Base-by-base conservation (phyloP, 2,888 invertebrate genomes). In the Xanthia icteritia region DNA sequence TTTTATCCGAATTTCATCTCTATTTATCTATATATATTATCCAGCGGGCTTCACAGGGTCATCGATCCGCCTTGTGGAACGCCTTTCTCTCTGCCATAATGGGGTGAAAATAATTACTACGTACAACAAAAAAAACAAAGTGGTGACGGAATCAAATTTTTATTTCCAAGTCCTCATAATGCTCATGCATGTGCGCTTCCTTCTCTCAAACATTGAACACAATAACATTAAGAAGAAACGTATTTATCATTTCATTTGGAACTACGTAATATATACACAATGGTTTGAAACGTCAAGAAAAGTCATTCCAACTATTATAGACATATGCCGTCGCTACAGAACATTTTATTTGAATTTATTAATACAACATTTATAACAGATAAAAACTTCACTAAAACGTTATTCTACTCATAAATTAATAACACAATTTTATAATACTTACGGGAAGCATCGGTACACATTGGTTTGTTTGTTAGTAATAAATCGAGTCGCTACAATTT, bases 371-470 rank as follows among this genome's bases (percentile, higher is more conserved):
- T 87, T 87, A 88, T 90, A 92, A 91, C 87, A 91, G 83, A 90
- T 88, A 90, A 87, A 84, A 76, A 85, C 87, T 89, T 90, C 86
- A 86, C 90, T 91, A 92, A 82, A 90, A 91, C 85, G 90, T 93
- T 94, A 95, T 74, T 89, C 93, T 95, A 95, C 85, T 91, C 92
- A 95, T 95, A 95, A 95, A 95, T 95, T 94, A 95, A 93, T 95
- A 95, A 95, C 95, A 95, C 93, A 94, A 93, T 92, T 86, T 87
- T 92, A 83, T 95, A 95, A 95, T 95, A 95, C 95, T 94, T 93
- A 90, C 89, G 91, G 90, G 90, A 90, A 91, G 91, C 92, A 91
- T 90, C 90, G 91, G 88, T 90, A 84, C 78, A 81, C 77, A 72
- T 73, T 74, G 66, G 67, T 72, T 84, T 87, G 77, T 77, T 83